A percentile compares a stretch with the other conserved stretches of the same genome.
Conservation (phyloP, 2,113 vertebrate genomes). For the Thalassoma bifasciatum region DNA sequence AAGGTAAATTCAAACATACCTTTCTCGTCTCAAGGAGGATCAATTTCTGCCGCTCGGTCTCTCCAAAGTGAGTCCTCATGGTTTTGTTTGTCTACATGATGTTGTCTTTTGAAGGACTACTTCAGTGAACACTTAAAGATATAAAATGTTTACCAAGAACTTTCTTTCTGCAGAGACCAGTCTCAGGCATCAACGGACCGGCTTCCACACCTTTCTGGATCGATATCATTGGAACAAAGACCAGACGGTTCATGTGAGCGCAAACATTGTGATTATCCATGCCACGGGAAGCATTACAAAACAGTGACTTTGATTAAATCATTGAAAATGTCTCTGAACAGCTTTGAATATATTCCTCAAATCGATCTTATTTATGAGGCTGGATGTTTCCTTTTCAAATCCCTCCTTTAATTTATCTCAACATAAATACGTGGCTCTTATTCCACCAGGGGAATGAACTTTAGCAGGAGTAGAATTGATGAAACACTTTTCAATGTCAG, state of each 20-base stretch:
- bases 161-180: constrained; percentile 77
- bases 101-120: background rate
- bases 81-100: background rate
- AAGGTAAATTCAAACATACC: too few relatives aligned
- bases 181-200: constrained; percentile 65
- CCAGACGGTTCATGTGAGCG: constrained; percentile 86
- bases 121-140: background rate
- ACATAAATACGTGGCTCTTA: background rate
- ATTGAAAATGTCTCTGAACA: background rate
- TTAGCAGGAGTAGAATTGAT: background rate
- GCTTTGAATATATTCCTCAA: background rate
- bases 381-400: background rate
- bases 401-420: background rate
- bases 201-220: constrained; percentile 85
- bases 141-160: too few relatives aligned
- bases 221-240: constrained; percentile 79
- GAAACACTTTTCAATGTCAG: background rate
- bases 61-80: background rate
- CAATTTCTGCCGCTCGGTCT: background rate
- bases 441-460: fast-evolving
- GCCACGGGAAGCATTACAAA: background rate
- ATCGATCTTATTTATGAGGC: background rate
- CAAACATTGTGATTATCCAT: background rate
- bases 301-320: background rate
- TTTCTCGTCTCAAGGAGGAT: background rate